Conservation (phyloP, 2,888 invertebrate species). For the Netelia melanura region DNA sequence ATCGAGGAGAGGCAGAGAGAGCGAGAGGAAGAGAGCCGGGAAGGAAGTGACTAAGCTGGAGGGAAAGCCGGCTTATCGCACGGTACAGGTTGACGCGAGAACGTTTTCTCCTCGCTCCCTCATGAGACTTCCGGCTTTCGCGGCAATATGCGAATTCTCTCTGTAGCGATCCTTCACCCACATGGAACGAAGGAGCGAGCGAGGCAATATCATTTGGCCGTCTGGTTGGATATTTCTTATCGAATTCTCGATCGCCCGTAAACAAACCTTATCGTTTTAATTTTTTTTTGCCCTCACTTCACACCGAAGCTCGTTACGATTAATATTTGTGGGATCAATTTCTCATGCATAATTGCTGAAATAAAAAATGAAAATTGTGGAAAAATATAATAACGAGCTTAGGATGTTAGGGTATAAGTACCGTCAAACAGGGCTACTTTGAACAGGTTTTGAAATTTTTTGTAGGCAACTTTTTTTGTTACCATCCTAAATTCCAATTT, state of each 20-base stretch:
- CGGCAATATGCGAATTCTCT: constrained; percentile 15
- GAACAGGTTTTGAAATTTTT: no score
- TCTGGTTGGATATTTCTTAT: not conserved
- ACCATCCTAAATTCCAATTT: no score
- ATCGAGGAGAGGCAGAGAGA: constrained; percentile 1
- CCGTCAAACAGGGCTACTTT: no score
- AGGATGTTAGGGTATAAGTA: no score
- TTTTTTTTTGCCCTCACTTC: no score
- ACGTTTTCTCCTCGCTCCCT: not conserved
- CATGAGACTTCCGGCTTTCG: constrained; percentile 10
- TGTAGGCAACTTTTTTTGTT: no score
- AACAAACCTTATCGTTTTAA: no score
- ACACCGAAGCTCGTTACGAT: no score
- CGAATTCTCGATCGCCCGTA: not conserved
- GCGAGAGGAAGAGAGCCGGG: constrained; percentile 52
- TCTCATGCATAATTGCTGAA: no score
- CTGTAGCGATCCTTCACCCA: not conserved
- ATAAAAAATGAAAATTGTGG: no score
- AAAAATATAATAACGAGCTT: no score
- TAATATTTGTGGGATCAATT: no score
- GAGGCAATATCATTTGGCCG: not conserved
- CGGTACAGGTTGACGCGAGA: constrained; percentile 50
- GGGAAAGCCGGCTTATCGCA: constrained; percentile 55
- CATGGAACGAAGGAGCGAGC: not conserved
- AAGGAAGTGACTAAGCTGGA: constrained; percentile 58